phyloP scores from a whole-genome alignment of 35 echinoderm and acorn worm species.

The Anneissia japonica region DNA sequence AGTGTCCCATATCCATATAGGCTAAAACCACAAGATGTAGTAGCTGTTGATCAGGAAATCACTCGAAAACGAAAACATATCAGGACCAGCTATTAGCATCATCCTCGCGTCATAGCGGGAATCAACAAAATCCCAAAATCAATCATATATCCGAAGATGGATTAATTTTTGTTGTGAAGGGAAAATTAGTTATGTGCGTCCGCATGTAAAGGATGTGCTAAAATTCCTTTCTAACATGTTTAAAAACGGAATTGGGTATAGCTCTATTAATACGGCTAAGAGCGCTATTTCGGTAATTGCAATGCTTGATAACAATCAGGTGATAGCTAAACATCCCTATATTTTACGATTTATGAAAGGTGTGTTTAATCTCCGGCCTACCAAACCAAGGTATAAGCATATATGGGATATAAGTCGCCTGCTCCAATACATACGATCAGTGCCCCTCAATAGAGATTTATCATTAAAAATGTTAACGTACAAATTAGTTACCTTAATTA shows the following conservation, averaged over 20 bases:
- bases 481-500: background rate
- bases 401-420: slow-evolving; percentile 8
- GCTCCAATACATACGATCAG: background rate
- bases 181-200: slow-evolving; percentile 3
- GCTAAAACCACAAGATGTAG: background rate
- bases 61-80: slow-evolving; percentile 7
- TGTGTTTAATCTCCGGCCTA: slow-evolving; percentile 7
- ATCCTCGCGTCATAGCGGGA: slow-evolving; percentile 21
- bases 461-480: slow-evolving; percentile 14
- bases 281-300: background rate
- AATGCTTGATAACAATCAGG: background rate
- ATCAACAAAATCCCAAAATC: slow-evolving; percentile 16
- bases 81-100: slow-evolving; percentile 4
- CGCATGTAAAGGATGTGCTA: slow-evolving; percentile 15
- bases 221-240: slow-evolving; percentile 16
- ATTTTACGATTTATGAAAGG: slow-evolving; percentile 23
- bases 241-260: slow-evolving; percentile 1
- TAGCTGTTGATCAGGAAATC: background rate
- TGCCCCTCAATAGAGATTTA: background rate
- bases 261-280: slow-evolving; percentile 13
- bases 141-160: slow-evolving; percentile 18
- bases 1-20: slow-evolving; percentile 1
- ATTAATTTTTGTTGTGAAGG: background rate
- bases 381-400: slow-evolving; percentile 3
- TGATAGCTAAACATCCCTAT: background rate